Evolutionary conservation across 2,888 invertebrate genomes (phyloP).

Genomic region (Empis stercorea): DNA sequence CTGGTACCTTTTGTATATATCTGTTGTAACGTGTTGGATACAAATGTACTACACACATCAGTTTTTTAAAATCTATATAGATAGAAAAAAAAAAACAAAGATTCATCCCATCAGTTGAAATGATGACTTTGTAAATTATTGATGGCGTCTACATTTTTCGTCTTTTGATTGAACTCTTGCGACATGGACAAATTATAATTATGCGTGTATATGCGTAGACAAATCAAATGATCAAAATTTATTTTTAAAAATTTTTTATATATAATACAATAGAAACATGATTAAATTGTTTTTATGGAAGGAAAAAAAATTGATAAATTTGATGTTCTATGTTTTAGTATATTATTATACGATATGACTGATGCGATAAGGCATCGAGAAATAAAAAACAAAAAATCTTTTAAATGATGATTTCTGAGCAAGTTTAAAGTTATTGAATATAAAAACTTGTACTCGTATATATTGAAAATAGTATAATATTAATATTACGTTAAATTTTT

Average conservation of each 20-base stretch:
- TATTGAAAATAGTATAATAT: too few relatives aligned
- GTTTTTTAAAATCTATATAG: too few relatives aligned
- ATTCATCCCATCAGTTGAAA: constrained; percentile 8
- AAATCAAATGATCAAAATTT: constrained; percentile 4
- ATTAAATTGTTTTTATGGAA: too few relatives aligned
- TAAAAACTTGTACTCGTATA: too few relatives aligned
- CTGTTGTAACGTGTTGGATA: neutral
- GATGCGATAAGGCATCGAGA: constrained; percentile 1
- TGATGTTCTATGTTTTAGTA: too few relatives aligned
- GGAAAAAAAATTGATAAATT: constrained; percentile 5
- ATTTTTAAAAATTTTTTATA: neutral
- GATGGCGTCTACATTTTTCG: constrained; percentile 17
- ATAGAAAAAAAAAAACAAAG: too few relatives aligned
- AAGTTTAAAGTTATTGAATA: too few relatives aligned
- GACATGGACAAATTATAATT: constrained; percentile 15
- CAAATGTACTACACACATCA: too few relatives aligned
- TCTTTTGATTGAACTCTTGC: constrained; percentile 8
- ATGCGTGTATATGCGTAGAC: constrained; percentile 9
- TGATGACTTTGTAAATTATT: constrained; percentile 17
- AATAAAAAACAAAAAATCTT: constrained; percentile 1
- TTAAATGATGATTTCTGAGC: neutral
- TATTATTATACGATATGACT: too few relatives aligned
- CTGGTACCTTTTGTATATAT: neutral
- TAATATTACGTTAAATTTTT: too few relatives aligned
- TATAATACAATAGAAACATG: constrained; percentile 11